Evolutionary conservation across 2,113 vertebrate genomes (phyloP), one percentile per base, ranked within the genome.

Genomic region (Alligator mississippiensis): DNA sequence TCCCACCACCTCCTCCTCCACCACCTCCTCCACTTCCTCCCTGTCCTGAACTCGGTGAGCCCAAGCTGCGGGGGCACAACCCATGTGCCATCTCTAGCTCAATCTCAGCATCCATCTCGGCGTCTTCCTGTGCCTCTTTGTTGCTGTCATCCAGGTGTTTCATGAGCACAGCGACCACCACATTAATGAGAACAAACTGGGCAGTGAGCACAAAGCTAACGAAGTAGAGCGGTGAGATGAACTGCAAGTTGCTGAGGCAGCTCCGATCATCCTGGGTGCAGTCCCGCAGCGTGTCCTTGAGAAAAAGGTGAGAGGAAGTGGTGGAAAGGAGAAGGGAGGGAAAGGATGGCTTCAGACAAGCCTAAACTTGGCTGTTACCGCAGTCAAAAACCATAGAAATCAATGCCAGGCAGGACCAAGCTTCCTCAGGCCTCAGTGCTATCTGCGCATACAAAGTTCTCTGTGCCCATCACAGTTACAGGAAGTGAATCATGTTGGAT

Each of bases 191-290:
- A 97, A 99, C 99, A 74, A 99, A 99, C 98, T 99, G 99, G 80
- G 99, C 99, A 70, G 99, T 99, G 98, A 99, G 99, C 98, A 99
- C 99, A 79, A 99, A 99, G 98, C 99, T 99, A 97, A 99, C 99
- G 91, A 99, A 99, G 98, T 99, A 99, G 94, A 99, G 98, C 3
- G 99, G 99, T 24, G 99, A 99, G 98, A 99, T 98, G 82, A 98
- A 98, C 97, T 98, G 98, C 87, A 98, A 98, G 98, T 99, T 99
- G 89, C 99, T 99, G 97, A 99, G 98, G 97, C 99, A 99, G 97
- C 98, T 98, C 93, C 99, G 99, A 96, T 99, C 99, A 58, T 99
- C 99, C 0, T 98, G 98, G 78, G 99, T 99, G 95, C 99, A 99
- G 96, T 99, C 99, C 60, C 99, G 98, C 93, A 99, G 98, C 3